Percentiles rank a stretch among this genome's conserved stretches.
Evolutionary conservation across 1,140 invertebrate species (phyloP).

Genomic region (Globodera ellingtonae): DNA sequence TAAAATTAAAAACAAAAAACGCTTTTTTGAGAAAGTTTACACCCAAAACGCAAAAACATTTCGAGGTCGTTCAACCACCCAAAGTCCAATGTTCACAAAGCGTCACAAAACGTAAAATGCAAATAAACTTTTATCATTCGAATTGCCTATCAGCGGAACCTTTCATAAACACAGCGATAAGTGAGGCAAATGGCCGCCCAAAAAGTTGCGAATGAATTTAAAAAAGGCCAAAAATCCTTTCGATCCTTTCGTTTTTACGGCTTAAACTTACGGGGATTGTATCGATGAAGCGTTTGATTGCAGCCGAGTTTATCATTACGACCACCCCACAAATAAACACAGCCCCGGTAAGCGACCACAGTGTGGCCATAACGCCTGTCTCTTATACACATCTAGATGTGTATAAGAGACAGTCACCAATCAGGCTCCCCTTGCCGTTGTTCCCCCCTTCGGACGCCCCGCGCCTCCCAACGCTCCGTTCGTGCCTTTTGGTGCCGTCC

Average conservation of each 20-base stretch:
- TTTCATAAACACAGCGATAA: not conserved
- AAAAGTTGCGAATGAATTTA: too few relatives aligned
- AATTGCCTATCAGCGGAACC: not conserved
- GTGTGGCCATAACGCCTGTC: slow-evolving; percentile 87
- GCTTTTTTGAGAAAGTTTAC: not conserved
- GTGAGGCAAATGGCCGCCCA: too few relatives aligned
- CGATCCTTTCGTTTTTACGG: too few relatives aligned
- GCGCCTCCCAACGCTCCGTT: not conserved
- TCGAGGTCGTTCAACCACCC: not conserved
- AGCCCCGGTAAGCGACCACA: slow-evolving; percentile 76
- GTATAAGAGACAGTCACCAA: too few relatives aligned
- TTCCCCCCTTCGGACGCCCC: not conserved
- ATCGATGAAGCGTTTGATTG: slow-evolving; percentile 78
- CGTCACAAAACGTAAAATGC: not conserved
- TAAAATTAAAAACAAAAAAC: not conserved
- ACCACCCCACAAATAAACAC: slow-evolving; percentile 85
- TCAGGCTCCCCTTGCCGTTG: not conserved
- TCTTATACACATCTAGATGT: too few relatives aligned
- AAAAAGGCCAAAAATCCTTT: too few relatives aligned
- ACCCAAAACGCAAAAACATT: not conserved
- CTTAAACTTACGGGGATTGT: slow-evolving; percentile 72
- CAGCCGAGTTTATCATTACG: slow-evolving; percentile 78
- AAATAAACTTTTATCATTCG: not conserved
- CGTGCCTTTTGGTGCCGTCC: not conserved
- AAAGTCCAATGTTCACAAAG: not conserved